A percentile compares a stretch with the other conserved stretches of the same genome.
These are phyloP conservation scores for Apodemia duryi DNA, from an alignment of 2,888 invertebrate species.

Conservation along the genomic window DNA sequence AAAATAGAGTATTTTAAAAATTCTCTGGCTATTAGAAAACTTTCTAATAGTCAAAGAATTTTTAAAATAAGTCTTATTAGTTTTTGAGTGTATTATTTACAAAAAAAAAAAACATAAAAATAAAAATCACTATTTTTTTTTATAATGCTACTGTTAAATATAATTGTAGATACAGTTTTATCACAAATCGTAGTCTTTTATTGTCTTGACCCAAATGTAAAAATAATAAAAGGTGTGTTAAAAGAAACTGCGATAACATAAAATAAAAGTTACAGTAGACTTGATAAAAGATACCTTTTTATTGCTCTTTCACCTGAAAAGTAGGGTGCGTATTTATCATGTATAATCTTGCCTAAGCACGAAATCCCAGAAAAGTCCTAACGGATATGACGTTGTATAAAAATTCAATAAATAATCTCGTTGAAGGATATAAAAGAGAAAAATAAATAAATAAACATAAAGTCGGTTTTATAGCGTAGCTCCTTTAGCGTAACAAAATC, in stretches of 20 bases:
- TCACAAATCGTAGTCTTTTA: background rate
- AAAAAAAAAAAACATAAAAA: no score
- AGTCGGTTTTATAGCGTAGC: constrained; percentile 7
- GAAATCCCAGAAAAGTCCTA: background rate
- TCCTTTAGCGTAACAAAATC: constrained; percentile 7
- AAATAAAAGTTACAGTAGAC: background rate
- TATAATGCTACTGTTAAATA: background rate
- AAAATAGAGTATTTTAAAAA: no score
- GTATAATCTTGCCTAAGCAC: background rate
- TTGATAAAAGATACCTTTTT: constrained; percentile 10
- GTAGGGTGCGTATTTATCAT: constrained; percentile 1
- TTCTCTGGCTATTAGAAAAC: no score
- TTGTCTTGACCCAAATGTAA: background rate
- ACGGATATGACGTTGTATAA: constrained; percentile 3
- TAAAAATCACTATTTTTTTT: background rate
- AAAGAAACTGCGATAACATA: background rate
- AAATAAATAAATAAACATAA: constrained; percentile 14
- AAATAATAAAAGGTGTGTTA: no score
- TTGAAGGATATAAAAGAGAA: constrained; percentile 7
- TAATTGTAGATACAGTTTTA: no score
- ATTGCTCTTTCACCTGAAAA: background rate
- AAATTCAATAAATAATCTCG: constrained; percentile 12
- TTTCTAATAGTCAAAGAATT: no score
- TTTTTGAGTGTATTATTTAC: no score
- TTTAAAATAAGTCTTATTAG: no score